A percentile compares a stretch with the other conserved stretches of the same genome.
Conservation (phyloP, 2,113 vertebrate genomes). For the Coryphaenoides rupestris region DNA sequence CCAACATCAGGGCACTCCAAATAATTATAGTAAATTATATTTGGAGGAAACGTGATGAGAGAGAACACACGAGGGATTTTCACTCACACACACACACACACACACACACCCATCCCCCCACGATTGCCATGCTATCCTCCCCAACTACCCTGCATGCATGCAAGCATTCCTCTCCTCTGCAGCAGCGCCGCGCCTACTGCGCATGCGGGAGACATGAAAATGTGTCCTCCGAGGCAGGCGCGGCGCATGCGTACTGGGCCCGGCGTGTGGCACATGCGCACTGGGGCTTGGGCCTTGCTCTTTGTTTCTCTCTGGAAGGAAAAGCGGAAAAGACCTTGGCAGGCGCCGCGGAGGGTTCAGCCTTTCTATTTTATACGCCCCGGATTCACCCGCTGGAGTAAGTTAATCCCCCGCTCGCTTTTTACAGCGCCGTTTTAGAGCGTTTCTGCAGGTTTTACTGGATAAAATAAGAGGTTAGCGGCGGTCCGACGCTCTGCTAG, state of each 20-base stretch:
- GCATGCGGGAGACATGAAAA: constrained; percentile 35
- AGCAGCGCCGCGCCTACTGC: constrained; percentile 16
- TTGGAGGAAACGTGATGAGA: too few species aligned
- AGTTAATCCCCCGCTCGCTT: constrained; percentile 37
- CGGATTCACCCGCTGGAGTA: constrained; percentile 57
- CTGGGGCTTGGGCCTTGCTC: constrained; percentile 58
- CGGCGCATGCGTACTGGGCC: not conserved
- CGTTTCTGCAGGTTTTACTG: constrained; percentile 18
- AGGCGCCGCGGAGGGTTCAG: constrained; percentile 54
- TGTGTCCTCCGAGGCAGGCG: not conserved
- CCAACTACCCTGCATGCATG: constrained; percentile 3
- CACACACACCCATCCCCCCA: constrained; percentile 51
- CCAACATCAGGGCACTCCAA: too few species aligned
- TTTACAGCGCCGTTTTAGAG: not conserved
- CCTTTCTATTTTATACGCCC: constrained; percentile 43
- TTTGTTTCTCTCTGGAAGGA: constrained; percentile 76
- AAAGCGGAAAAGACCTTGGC: constrained; percentile 59
- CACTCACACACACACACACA: not conserved
- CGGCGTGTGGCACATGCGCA: not conserved
- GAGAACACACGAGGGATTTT: not conserved
- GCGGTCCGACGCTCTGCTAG: not conserved
- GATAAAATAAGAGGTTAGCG: not conserved
- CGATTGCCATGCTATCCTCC: constrained; percentile 58
- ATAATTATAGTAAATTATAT: too few species aligned
- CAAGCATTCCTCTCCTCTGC: constrained; percentile 40